Evolutionary conservation across 2,888 invertebrate genomes (phyloP).

Genomic region (Oxytorus armatus): DNA sequence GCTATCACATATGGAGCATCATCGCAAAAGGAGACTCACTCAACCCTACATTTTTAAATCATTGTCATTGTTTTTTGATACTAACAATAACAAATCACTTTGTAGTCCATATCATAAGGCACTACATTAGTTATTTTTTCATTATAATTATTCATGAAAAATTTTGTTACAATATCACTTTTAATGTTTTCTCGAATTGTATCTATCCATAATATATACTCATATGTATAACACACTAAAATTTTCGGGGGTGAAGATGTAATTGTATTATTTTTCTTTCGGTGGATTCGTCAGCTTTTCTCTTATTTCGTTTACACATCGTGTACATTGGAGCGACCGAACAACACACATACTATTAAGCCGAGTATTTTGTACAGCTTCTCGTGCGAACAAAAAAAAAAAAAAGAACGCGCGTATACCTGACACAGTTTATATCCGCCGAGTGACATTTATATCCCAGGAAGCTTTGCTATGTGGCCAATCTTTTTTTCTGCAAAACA

Average conservation of each 20-base stretch:
- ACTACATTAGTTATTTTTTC: no score
- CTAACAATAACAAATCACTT: no score
- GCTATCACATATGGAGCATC: no score
- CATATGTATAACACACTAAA: no score
- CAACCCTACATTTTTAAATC: no score
- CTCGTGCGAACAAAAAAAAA: slow-evolving; percentile 31
- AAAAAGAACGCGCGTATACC: slow-evolving; percentile 9
- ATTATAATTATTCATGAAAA: no score
- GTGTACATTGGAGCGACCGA: not conserved
- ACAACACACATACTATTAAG: slow-evolving; percentile 4
- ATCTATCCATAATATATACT: no score
- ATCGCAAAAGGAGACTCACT: no score
- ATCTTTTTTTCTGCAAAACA: slow-evolving; percentile 27
- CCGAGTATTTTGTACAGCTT: slow-evolving; percentile 38
- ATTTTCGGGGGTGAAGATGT: not conserved
- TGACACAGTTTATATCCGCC: slow-evolving; percentile 45
- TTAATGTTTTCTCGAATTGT: no score
- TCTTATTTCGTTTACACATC: not conserved
- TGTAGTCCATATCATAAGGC: no score
- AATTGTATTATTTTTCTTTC: not conserved
- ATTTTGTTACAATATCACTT: no score
- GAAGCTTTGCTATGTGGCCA: slow-evolving; percentile 38
- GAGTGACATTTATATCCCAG: slow-evolving; percentile 46
- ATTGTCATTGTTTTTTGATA: no score
- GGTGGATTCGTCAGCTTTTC: not conserved